Evolutionary conservation across 2,888 invertebrate species (phyloP), one percentile per base, ranked within the genome.

Genomic region (Rhogogaster chlorosoma): DNA sequence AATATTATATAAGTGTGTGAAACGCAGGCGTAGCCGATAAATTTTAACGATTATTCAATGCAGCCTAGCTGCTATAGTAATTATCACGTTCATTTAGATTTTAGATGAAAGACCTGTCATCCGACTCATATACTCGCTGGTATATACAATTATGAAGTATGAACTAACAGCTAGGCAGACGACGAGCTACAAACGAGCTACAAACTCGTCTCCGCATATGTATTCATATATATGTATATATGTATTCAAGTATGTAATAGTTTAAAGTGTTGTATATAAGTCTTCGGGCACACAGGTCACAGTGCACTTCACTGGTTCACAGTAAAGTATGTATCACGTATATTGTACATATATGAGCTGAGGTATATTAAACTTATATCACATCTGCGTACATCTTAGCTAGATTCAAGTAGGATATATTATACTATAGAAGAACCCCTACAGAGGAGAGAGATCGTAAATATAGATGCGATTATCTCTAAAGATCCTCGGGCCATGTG

Each of bases 401-500:
- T 67, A 67, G 67, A 67, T 32, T 32, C 67, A 32, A 32, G 67
- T 61, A 29, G 61, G 61, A 61, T 61, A 15, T 26, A 53, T 53
- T 4, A 67, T 15, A 18, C 29, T 45, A 53, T 15, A 32, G 7
- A 7, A 32, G 29, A 83, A 26, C 42, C 67, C 83, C 64, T 29
- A 64, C 67, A 67, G 57, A 36, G 57, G 70, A 67, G 38, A 29
- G 18, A 64, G 67, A 83, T 83, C 83, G 83, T 83, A 83, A 83
- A 83, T 83, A 67, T 83, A 83, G 83, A 83, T 67, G 67, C 67
- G 67, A 67, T 83, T 45, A 83, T 83, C 83, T 83, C n/a, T 10
- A 29, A 83, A 83, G 83, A 83, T 83, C 83, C 26, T 83, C 45
- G 67, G 83, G 83, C 83, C 64, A 83, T 70, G 83, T 83, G 83